Percentiles rank a stretch among this genome's conserved stretches.
These are phyloP conservation scores for Hydrotaea cyrtoneurina DNA, from an alignment of 2,888 invertebrate genomes.

Conservation along the genomic window DNA sequence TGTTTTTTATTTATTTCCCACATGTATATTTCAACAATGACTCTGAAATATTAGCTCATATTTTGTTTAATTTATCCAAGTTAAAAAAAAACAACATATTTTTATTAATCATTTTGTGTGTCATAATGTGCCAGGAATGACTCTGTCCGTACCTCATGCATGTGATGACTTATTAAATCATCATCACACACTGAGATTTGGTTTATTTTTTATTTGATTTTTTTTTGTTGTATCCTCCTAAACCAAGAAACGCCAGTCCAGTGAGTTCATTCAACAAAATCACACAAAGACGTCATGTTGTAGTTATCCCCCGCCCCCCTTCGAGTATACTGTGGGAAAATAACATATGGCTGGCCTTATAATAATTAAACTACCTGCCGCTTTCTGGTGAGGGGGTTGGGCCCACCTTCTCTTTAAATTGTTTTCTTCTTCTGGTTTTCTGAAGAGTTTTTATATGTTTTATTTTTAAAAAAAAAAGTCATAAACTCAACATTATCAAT, in stretches of 20 bases:
- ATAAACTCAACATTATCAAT: too few species aligned
- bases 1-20: too few species aligned
- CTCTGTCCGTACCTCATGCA: background rate
- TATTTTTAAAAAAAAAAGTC: too few species aligned
- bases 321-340: constrained; percentile 29
- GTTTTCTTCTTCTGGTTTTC: too few species aligned
- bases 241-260: background rate
- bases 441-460: too few species aligned
- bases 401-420: too few species aligned
- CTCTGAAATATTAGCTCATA: background rate
- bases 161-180: constrained; percentile 20
- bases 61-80: background rate
- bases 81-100: background rate
- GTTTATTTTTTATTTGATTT: background rate
- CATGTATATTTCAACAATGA: background rate
- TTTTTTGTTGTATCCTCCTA: background rate
- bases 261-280: background rate
- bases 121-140: background rate
- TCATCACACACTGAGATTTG: constrained; percentile 23
- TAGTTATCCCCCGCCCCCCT: background rate
- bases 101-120: constrained; percentile 18
- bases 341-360: constrained; percentile 42
- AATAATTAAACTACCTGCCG: too few species aligned
- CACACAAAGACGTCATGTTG: background rate
- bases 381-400: too few species aligned